Conservation (phyloP, 2,888 invertebrate genomes). For the Nomada lathburiana region DNA sequence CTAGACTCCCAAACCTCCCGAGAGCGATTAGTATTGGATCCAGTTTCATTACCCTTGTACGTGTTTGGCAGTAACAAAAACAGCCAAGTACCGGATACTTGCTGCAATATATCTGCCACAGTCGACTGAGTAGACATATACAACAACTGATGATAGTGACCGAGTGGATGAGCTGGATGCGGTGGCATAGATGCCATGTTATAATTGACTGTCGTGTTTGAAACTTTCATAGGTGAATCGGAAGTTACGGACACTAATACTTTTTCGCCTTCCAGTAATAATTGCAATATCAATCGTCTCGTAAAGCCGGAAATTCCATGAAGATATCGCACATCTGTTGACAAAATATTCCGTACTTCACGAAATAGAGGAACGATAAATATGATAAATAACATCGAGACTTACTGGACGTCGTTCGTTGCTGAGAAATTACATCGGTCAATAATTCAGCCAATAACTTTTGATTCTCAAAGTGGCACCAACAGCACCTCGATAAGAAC, state of each 20-base stretch:
- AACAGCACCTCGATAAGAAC: constrained; percentile 92
- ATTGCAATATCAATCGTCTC: constrained; percentile 92
- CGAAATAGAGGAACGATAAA: background rate
- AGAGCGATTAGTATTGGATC: constrained; percentile 68
- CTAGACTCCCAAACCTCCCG: constrained; percentile 84
- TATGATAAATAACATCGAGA: constrained; percentile 8
- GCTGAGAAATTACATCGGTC: constrained; percentile 90
- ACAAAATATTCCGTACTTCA: constrained; percentile 10
- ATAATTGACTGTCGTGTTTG: constrained; percentile 73
- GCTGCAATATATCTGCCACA: constrained; percentile 90
- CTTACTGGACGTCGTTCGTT: constrained; percentile 84
- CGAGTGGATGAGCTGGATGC: constrained; percentile 91
- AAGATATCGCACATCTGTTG: constrained; percentile 82
- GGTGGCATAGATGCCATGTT: constrained; percentile 80
- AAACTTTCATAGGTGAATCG: constrained; percentile 80
- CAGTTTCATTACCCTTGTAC: constrained; percentile 78
- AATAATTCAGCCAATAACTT: constrained; percentile 92
- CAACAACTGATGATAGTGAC: constrained; percentile 90
- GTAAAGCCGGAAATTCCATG: constrained; percentile 94
- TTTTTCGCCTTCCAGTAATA: constrained; percentile 94
- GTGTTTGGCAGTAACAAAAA: constrained; percentile 78
- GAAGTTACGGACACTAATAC: constrained; percentile 90
- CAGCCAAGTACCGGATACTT: constrained; percentile 83
- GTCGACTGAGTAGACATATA: constrained; percentile 91
- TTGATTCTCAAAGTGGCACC: constrained; percentile 94